phyloP scores from a whole-genome alignment of 2,888 invertebrate species.

The Pilophorus perplexus region DNA sequence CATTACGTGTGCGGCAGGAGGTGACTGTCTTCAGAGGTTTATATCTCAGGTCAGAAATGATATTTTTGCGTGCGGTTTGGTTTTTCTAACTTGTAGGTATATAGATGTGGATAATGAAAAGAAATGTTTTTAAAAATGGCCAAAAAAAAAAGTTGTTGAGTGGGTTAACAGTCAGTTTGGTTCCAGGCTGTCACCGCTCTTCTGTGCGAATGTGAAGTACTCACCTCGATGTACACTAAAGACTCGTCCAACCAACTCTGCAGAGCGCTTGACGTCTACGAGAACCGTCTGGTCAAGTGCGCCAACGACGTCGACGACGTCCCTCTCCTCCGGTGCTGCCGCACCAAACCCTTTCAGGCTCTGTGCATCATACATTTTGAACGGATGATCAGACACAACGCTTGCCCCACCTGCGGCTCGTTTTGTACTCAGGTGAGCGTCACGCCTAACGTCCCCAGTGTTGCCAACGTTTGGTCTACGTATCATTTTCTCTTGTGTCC shows the following conservation, averaged over 20 bases:
- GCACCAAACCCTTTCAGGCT: constrained; percentile 64
- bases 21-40: too few relatives aligned
- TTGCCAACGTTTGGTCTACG: too few relatives aligned
- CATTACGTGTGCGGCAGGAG: too few relatives aligned
- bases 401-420: constrained; percentile 84
- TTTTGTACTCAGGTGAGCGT: constrained; percentile 78
- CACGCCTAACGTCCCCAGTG: too few relatives aligned
- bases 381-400: constrained; percentile 75
- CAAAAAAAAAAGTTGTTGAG: too few relatives aligned
- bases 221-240: constrained; percentile 14
- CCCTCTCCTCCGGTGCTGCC: constrained; percentile 67
- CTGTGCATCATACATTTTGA: constrained; percentile 76
- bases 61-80: too few relatives aligned
- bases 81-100: too few relatives aligned
- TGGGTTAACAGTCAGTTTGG: too few relatives aligned
- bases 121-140: too few relatives aligned
- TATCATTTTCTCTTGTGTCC: too few relatives aligned
- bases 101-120: too few relatives aligned
- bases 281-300: constrained; percentile 74
- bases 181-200: constrained; percentile 2
- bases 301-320: constrained; percentile 65
- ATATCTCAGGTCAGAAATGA: too few relatives aligned
- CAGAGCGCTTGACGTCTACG: constrained; percentile 73
- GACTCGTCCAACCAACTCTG: constrained; percentile 54
- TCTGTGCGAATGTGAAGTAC: constrained; percentile 52